phyloP scores from a whole-genome alignment of 1,140 invertebrate genomes.

The Lasioglossum albipes region DNA sequence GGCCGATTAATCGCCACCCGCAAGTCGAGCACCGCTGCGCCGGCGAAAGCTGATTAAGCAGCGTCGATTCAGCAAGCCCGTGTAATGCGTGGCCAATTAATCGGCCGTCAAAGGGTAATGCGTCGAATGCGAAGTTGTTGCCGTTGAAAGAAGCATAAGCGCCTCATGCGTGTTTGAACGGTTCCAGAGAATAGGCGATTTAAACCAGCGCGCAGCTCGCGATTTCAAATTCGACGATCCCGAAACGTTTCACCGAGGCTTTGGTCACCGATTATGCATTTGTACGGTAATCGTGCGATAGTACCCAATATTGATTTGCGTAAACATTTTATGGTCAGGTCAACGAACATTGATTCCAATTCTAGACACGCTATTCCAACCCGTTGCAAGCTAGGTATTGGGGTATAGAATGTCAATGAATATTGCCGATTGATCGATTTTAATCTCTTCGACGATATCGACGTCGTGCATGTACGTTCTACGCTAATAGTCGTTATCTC shows the following conservation, averaged over 20 bases:
- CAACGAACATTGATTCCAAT: too few species aligned
- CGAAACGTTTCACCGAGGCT: background rate
- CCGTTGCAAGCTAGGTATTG: too few species aligned
- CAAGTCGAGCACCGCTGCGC: background rate
- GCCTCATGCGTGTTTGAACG: background rate
- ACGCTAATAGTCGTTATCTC: too few species aligned
- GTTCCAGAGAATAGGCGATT: background rate
- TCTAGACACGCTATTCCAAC: too few species aligned
- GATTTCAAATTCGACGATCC: background rate
- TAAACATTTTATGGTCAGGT: background rate
- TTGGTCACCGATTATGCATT: background rate
- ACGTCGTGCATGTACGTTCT: too few species aligned
- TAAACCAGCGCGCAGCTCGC: background rate
- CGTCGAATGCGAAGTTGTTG: background rate
- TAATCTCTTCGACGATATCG: too few species aligned
- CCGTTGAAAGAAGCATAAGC: background rate
- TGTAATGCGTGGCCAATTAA: constrained; percentile 1
- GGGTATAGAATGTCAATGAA: too few species aligned
- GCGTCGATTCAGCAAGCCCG: background rate
- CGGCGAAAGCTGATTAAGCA: constrained; percentile 7
- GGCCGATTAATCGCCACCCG: background rate
- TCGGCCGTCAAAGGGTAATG: constrained; percentile 2
- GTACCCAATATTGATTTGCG: too few species aligned
- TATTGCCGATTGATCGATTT: too few species aligned
- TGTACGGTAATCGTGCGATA: too few species aligned